Evolutionary conservation across 2,113 vertebrate species (phyloP), one percentile per base, ranked within the genome.

Genomic region (Genyomyrus donnyi): DNA sequence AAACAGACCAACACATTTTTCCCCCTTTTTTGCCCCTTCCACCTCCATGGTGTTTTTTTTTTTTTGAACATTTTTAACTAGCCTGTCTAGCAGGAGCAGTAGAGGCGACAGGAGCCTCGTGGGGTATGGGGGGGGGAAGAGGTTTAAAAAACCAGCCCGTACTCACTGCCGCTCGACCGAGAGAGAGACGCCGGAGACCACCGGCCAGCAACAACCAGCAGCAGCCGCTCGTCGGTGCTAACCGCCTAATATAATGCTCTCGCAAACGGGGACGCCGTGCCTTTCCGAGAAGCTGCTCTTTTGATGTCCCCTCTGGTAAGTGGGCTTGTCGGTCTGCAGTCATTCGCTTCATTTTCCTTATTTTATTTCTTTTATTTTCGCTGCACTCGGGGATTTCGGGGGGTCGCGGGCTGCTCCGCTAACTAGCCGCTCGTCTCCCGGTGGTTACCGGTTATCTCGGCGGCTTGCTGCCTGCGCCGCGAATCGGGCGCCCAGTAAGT

Each of bases 1-100:
- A 88, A 88, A 91, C 17, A 84, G 88, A 80, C 88, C 86, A 49
- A 88, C 85, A 90, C 91, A 90, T 86, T 89, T 90, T 90, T 2
- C 24, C 10, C 24, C 53, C 87, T 91, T 91, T 84, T 85, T 46
- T 48, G 13, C 19, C 3, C 15, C 70, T 83, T 85, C 86, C 87
- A 48, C 80, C 87, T 19, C 85, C n/a, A 17, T 85, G 83, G 49
- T 31, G 21, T 46, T 49, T 46, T 46, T 49, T 50, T 31, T 49
- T 35, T 87, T 19, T 50, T 24, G 3, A 31, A 9, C 85, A 35
- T 48, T 35, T 8, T 53, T 39, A 17, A n/a, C 50, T 39, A 19
- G 17, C 49, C 53, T 87, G 85, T 11, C 56, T n/a, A 48, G 48
- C 85, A 87, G 39, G 24, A 48, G 83, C 83, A 24, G 45, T 2